Conservation (phyloP, 2,888 invertebrate species). For the Pterobdella sp. region DNA sequence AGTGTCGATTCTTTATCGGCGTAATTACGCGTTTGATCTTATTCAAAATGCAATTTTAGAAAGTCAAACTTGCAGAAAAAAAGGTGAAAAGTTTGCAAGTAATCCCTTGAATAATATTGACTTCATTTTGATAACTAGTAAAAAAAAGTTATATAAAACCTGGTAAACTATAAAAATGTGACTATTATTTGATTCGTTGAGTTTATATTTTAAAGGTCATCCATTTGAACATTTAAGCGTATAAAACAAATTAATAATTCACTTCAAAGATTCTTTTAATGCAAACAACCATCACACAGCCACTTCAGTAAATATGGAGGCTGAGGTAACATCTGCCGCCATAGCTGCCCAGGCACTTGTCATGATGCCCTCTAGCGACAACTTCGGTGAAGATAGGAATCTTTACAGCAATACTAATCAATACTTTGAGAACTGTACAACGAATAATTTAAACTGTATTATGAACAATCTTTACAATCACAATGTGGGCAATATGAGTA, state of each 20-base stretch:
- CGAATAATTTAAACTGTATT: neutral
- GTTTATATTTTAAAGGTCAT: too few species aligned
- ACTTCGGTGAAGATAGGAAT: neutral
- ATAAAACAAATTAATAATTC: too few species aligned
- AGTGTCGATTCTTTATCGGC: neutral
- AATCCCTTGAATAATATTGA: too few species aligned
- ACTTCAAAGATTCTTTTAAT: too few species aligned
- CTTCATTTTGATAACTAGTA: too few species aligned
- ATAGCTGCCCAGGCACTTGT: slow-evolving; percentile 26
- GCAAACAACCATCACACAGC: neutral
- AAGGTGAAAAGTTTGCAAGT: too few species aligned
- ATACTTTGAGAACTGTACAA: neutral
- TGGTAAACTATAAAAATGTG: too few species aligned
- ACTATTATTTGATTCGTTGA: too few species aligned
- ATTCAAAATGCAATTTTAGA: too few species aligned
- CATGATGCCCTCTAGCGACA: neutral
- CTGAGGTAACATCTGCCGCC: slow-evolving; percentile 22
- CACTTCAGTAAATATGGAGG: slow-evolving; percentile 26
- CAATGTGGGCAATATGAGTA: slow-evolving; percentile 12
- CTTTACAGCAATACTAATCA: neutral
- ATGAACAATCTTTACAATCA: slow-evolving; percentile 1
- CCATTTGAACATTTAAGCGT: too few species aligned
- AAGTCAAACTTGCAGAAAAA: too few species aligned
- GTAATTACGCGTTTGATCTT: too few species aligned
- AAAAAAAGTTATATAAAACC: neutral